Base-by-base conservation (phyloP, 2,797 vertebrate genomes). In the Manis javanica region DNA sequence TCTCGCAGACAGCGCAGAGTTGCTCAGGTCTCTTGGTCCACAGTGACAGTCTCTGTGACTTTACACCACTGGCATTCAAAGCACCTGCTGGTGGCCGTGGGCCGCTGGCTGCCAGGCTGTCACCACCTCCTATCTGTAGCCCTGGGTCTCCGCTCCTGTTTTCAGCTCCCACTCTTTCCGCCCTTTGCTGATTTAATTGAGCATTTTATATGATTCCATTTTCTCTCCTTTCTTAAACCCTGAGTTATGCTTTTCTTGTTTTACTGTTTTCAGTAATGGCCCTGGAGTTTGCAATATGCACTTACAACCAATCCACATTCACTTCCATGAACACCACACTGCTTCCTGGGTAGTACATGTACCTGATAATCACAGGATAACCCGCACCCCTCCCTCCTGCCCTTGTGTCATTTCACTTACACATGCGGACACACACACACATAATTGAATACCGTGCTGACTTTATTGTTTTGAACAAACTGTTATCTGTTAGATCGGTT, bases 311-410 rank as follows among this genome's bases (percentile, higher is more conserved):
- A 42, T 1, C 11, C 57, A 46, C 4, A 26, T 12, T 8, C 77
- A 7, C 24, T 29, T 42, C 3, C 24, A 11, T 12, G 26, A 31
- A 29, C 13, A 63, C 24, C 59, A 29, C 26, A 29, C 26, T 24
- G 29, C 24, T 14, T 63, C 15, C 1, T 3, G 4, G 77, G 53
- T 4, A 4, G 55, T 4, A 37, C 24, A 3, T 13, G 11, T 18
- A 6, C 77, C 34, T 10, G n/a, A 15, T 4, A 1, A n/a, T 23
- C 1, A 3, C 24, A 11, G 51, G 26, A 37, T 1, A 7, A 39
- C 10, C 15, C 3, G 1, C 51, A 7, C 26, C 12, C 39, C 31
- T 24, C 42, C 61, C 55, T 29, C 19, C 21, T 2, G 13, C 4
- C 61, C 5, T 8, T 10, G 4, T 75, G n/a, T 6, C 7, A 12